These are phyloP conservation scores for Leucoma salicis DNA, from an alignment of 2,888 invertebrate genomes.

Conservation along the genomic window DNA sequence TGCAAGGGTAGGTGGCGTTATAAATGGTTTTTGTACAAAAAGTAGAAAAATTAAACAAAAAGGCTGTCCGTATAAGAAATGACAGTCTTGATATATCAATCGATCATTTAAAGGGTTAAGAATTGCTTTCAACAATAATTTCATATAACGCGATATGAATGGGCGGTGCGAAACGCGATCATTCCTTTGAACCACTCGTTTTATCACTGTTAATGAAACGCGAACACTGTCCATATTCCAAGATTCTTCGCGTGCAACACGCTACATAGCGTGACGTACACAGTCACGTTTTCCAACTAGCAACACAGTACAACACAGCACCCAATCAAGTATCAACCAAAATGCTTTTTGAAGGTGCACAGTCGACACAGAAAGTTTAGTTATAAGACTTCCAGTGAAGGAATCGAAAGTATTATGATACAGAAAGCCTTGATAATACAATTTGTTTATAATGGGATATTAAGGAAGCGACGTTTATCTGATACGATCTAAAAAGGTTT, in stretches of 20 bases:
- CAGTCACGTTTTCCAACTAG: conserved; percentile 21
- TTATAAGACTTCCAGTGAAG: conserved; percentile 5
- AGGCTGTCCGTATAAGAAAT: neutral
- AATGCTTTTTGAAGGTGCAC: conserved; percentile 2
- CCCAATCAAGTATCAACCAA: neutral
- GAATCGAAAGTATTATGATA: conserved; percentile 33
- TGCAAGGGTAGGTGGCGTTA: too few relatives aligned
- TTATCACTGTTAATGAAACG: conserved; percentile 46
- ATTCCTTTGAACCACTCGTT: conserved; percentile 41
- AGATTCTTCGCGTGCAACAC: conserved; percentile 54
- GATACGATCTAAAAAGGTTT: conserved; percentile 11
- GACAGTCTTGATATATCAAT: conserved; percentile 18
- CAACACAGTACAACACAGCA: conserved; percentile 11
- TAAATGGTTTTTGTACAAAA: too few relatives aligned
- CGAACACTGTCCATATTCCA: conserved; percentile 48
- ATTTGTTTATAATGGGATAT: conserved; percentile 24
- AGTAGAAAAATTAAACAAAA: neutral
- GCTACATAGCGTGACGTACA: conserved; percentile 47
- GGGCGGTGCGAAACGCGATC: conserved; percentile 34
- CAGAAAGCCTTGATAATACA: conserved; percentile 29
- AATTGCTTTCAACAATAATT: conserved; percentile 33
- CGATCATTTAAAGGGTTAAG: conserved; percentile 28
- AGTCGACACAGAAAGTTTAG: conserved; percentile 8
- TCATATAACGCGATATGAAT: conserved; percentile 42
- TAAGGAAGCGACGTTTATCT: conserved; percentile 15